These are phyloP conservation scores for Anadara kagoshimensis DNA, from an alignment of 1,140 invertebrate genomes.

Conservation along the genomic window DNA sequence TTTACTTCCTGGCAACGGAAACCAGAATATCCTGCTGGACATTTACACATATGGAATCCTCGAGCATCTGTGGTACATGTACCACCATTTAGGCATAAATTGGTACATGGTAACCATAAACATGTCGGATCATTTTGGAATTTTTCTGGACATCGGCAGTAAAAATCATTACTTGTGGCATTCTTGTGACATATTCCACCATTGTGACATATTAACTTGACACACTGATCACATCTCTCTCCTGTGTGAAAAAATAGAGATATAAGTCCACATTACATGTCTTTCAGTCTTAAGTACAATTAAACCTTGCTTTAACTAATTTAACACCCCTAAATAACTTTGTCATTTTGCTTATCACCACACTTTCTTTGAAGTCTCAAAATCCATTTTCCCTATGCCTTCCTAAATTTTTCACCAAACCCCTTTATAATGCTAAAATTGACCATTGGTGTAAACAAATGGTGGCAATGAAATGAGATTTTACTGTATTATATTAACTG, in stretches of 20 bases:
- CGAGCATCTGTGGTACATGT: neutral
- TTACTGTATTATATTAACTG: too few species aligned
- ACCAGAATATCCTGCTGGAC: neutral
- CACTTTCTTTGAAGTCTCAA: neutral
- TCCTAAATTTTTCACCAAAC: neutral
- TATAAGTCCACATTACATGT: neutral
- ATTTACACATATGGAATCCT: neutral
- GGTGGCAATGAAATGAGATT: too few species aligned
- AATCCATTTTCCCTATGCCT: neutral
- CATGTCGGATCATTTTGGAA: too few species aligned
- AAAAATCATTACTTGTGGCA: constrained; percentile 17
- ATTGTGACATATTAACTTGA: constrained; percentile 76
- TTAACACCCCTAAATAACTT: neutral
- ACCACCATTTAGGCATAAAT: too few species aligned
- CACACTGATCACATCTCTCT: constrained; percentile 78
- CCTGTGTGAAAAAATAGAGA: constrained; percentile 29
- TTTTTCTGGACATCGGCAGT: too few species aligned
- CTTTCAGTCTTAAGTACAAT: neutral
- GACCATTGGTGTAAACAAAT: too few species aligned
- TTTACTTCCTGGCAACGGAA: neutral
- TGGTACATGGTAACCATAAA: too few species aligned
- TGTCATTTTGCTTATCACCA: neutral
- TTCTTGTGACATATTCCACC: constrained; percentile 60
- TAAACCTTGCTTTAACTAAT: neutral
- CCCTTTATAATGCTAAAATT: too few species aligned